Evolutionary conservation across 2,888 invertebrate species (phyloP).

Genomic region (Leucophenga montana): DNA sequence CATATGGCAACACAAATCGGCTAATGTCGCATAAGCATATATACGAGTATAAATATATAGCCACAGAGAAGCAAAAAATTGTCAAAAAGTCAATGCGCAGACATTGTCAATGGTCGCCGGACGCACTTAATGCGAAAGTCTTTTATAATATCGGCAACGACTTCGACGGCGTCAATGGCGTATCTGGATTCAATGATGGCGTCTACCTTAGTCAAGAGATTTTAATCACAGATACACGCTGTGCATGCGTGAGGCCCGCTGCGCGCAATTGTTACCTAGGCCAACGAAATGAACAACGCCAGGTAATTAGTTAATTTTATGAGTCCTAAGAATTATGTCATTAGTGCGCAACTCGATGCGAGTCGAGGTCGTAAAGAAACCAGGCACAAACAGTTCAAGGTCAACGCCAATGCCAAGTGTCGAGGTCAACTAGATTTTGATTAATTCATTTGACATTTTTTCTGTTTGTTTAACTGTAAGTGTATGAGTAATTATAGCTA

Average conservation of each 20-base stretch:
- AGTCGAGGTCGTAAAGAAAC: not conserved
- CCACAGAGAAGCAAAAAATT: too few species aligned
- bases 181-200: not conserved
- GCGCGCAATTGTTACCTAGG: slow-evolving; percentile 50
- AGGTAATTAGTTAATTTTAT: slow-evolving; percentile 61
- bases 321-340: slow-evolving; percentile 60
- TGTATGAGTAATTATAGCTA: too few species aligned
- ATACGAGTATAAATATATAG: too few species aligned
- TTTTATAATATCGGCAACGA: too few species aligned
- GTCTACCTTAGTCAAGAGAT: not conserved
- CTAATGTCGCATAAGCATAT: too few species aligned
- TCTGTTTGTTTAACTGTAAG: too few species aligned
- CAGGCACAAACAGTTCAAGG: not conserved
- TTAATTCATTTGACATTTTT: too few species aligned
- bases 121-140: not conserved
- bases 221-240: not conserved
- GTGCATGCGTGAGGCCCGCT: slow-evolving; percentile 12
- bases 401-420: not conserved
- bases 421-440: too few species aligned
- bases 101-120: slow-evolving; percentile 1
- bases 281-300: slow-evolving; percentile 51
- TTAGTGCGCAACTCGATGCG: too few species aligned
- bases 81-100: too few species aligned
- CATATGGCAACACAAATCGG: too few species aligned
- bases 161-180: too few species aligned